Evolutionary conservation across 2,113 vertebrate genomes (phyloP), one percentile per base, ranked within the genome.

Genomic region (Pipa parva): DNA sequence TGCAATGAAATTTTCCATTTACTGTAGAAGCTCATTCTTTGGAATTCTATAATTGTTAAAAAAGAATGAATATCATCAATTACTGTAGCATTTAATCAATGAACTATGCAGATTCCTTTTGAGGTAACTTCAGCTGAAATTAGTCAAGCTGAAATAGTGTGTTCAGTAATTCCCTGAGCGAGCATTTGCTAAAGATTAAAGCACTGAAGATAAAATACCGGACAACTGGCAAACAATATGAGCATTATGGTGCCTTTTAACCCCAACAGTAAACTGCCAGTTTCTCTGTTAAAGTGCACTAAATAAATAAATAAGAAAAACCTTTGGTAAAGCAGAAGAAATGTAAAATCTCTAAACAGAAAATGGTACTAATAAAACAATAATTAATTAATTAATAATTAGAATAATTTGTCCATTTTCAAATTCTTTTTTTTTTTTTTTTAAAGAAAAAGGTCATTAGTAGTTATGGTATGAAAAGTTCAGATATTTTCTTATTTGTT

Each of bases 31-130:
- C 24, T 65, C 1, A 24, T 55, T 33, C 46, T 68, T 3, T 3
- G 20, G 55, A 46, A 66, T 59, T 75, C 49, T 76, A 4, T 66
- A 72, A 48, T 20, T 73, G 17, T 59, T 55, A 37, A 68, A 71
- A 59, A 20, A 59, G 6, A 62, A 64, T 12, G 45, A 4, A 42
- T 24, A 29, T 22, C 8, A 61, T 66, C 27, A 58, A 36, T 72
- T 46, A 42, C 39, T 21, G 1, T 63, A 56, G 59, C 27, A 31
- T 61, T 25, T 75, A 66, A 69, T 71, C 58, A 71, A 7, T 39
- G 33, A 22, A 7, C 28, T 1, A 5, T 63, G 7, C 3, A 65
- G 54, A 57, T 20, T 46, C 52, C 20, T 54, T 7, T 2, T 70
- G 31, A 61, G 58, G 1, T 12, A 15, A 51, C 46, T 72, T 78